These are phyloP conservation scores for Epinephelus malabaricus DNA, from an alignment of 2,797 vertebrate genomes.

Conservation along the genomic window DNA sequence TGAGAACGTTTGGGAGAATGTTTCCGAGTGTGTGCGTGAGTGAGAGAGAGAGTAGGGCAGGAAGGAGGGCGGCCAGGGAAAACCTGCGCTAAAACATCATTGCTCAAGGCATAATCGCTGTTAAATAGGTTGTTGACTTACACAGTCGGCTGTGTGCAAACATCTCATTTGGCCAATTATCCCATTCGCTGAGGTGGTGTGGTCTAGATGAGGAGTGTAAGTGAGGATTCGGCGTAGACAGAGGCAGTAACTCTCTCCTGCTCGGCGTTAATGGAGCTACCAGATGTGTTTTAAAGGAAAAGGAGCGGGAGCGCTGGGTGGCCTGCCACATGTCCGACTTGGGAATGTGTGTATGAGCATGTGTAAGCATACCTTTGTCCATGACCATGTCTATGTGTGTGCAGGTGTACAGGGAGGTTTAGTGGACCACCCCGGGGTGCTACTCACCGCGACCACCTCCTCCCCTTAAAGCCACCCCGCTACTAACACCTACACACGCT, in stretches of 20 bases:
- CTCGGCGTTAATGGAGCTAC: conserved; percentile 59
- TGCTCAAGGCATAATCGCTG: conserved; percentile 66
- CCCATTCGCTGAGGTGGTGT: conserved; percentile 48
- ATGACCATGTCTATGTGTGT: conserved; percentile 51
- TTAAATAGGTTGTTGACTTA: conserved; percentile 78
- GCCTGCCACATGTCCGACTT: conserved; percentile 58
- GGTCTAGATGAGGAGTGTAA: conserved; percentile 55
- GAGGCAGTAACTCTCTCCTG: conserved; percentile 45
- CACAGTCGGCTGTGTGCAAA: conserved; percentile 69
- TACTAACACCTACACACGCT: conserved; percentile 15
- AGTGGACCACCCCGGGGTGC: conserved; percentile 46
- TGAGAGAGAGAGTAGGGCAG: conserved; percentile 10
- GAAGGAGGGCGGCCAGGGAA: conserved; percentile 33
- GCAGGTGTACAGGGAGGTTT: conserved; percentile 58
- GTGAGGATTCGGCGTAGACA: conserved; percentile 49
- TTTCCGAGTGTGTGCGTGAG: not conserved
- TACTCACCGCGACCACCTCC: conserved; percentile 6
- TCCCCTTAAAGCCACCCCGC: not conserved
- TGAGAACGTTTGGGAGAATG: not conserved
- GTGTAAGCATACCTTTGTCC: conserved; percentile 37
- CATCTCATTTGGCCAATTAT: conserved; percentile 76
- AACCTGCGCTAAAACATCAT: conserved; percentile 58
- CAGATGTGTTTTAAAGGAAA: conserved; percentile 73
- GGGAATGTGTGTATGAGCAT: conserved; percentile 17
- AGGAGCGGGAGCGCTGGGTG: conserved; percentile 60